phyloP scores from a whole-genome alignment of 2,797 vertebrate species.

The Karalla daura region DNA sequence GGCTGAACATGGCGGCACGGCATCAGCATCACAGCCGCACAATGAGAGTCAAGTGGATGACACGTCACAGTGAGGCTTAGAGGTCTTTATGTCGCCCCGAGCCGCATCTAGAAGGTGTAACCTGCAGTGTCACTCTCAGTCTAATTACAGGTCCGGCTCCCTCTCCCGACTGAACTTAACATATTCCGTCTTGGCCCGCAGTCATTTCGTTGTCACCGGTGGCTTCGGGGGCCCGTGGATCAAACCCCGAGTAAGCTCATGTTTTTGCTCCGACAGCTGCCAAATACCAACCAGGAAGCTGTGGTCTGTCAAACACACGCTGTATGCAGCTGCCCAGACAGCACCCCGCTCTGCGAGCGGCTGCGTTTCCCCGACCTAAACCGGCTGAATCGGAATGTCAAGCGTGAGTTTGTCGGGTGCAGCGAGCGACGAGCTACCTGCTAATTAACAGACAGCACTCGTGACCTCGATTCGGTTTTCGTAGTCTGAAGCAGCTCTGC shows the following conservation, averaged over 20 bases:
- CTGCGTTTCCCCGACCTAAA: slow-evolving; percentile 45
- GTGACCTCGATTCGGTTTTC: slow-evolving; percentile 11
- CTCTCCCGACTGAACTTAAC: slow-evolving; percentile 41
- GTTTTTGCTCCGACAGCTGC: slow-evolving; percentile 50
- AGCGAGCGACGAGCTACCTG: slow-evolving; percentile 19
- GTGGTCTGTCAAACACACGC: slow-evolving; percentile 65
- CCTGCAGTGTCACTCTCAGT: slow-evolving; percentile 50
- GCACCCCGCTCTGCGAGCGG: slow-evolving; percentile 36
- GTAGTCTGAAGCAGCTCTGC: slow-evolving; percentile 6
- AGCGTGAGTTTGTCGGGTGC: slow-evolving; percentile 21
- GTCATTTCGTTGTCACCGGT: slow-evolving; percentile 61
- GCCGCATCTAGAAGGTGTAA: slow-evolving; percentile 57
- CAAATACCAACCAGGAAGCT: slow-evolving; percentile 71
- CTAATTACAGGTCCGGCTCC: slow-evolving; percentile 53
- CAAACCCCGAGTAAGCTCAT: slow-evolving; percentile 40
- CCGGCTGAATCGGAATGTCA: slow-evolving; percentile 22
- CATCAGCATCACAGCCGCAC: slow-evolving; percentile 40
- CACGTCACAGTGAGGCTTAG: slow-evolving; percentile 33
- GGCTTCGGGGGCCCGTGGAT: slow-evolving; percentile 56
- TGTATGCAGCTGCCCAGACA: slow-evolving; percentile 38
- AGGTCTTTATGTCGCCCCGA: slow-evolving; percentile 47
- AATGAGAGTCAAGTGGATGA: slow-evolving; percentile 47
- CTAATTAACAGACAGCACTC: slow-evolving; percentile 29
- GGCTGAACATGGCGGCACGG: slow-evolving; percentile 62
- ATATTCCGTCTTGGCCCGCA: slow-evolving; percentile 47